Evolutionary conservation across 2,888 invertebrate species (phyloP).

Genomic region (Ptychoptera albimana): DNA sequence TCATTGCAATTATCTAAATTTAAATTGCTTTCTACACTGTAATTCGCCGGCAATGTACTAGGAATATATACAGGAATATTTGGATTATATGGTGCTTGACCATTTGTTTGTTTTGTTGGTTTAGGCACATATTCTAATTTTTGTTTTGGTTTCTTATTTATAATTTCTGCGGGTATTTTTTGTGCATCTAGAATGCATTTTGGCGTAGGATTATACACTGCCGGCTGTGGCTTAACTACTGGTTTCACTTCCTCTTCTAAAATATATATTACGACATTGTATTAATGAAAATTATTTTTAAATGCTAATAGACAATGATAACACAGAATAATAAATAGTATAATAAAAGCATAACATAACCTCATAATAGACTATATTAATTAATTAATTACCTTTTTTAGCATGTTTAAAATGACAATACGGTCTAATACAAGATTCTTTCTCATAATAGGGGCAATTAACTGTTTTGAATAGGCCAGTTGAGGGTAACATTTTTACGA

Average conservation of each 20-base stretch:
- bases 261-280: too few species aligned
- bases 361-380: background rate
- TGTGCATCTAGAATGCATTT: constrained; percentile 15
- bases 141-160: constrained; percentile 15
- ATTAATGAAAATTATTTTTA: constrained; percentile 5
- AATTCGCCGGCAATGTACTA: background rate
- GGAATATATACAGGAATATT: constrained; percentile 25
- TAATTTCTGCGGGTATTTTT: constrained; percentile 8
- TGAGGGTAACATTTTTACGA: constrained; percentile 63
- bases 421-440: constrained; percentile 66
- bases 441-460: constrained; percentile 71
- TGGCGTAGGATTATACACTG: constrained; percentile 23
- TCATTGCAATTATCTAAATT: background rate
- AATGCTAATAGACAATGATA: constrained; percentile 1
- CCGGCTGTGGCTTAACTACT: constrained; percentile 11
- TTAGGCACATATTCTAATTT: constrained; percentile 24
- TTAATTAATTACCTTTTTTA: constrained; percentile 40
- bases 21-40: background rate
- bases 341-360: background rate
- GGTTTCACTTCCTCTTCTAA: constrained; percentile 15
- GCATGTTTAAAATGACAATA: constrained; percentile 87
- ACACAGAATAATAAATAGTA: background rate
- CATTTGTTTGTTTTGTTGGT: constrained; percentile 26
- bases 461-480: constrained; percentile 78
- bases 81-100: constrained; percentile 18